These are phyloP conservation scores for Acrobasis repandana DNA, from an alignment of 2,888 invertebrate species.

Conservation along the genomic window DNA sequence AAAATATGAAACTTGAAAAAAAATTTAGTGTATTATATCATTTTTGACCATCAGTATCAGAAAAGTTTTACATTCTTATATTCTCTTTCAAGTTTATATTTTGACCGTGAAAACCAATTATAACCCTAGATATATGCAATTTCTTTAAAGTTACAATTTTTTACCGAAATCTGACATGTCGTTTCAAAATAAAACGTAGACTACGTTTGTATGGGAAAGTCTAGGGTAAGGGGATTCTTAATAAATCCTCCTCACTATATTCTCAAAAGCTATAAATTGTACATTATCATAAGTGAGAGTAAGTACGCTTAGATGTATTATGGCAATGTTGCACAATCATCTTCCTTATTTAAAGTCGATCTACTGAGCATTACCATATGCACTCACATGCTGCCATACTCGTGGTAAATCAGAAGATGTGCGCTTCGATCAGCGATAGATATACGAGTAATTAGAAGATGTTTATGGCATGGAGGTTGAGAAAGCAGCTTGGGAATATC, in stretches of 20 bases:
- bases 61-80: too few relatives aligned
- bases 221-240: too few relatives aligned
- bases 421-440: slow-evolving; percentile 2
- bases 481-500: not conserved
- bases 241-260: not conserved
- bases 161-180: too few relatives aligned
- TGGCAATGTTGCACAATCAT: slow-evolving; percentile 25
- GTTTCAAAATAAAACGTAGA: too few relatives aligned
- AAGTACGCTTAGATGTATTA: not conserved
- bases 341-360: slow-evolving; percentile 25
- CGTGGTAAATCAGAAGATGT: not conserved
- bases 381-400: slow-evolving; percentile 8
- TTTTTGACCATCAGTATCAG: too few relatives aligned
- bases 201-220: too few relatives aligned
- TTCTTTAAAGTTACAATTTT: too few relatives aligned
- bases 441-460: not conserved
- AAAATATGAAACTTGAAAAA: too few relatives aligned
- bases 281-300: slow-evolving; percentile 8
- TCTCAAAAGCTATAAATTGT: slow-evolving; percentile 7
- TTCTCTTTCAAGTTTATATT: too few relatives aligned
- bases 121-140: too few relatives aligned
- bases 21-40: too few relatives aligned
- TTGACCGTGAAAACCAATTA: too few relatives aligned
- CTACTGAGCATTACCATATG: slow-evolving; percentile 23
- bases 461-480: not conserved